Evolutionary conservation across 1,140 invertebrate species (phyloP).

Genomic region (Ceratina australensis): DNA sequence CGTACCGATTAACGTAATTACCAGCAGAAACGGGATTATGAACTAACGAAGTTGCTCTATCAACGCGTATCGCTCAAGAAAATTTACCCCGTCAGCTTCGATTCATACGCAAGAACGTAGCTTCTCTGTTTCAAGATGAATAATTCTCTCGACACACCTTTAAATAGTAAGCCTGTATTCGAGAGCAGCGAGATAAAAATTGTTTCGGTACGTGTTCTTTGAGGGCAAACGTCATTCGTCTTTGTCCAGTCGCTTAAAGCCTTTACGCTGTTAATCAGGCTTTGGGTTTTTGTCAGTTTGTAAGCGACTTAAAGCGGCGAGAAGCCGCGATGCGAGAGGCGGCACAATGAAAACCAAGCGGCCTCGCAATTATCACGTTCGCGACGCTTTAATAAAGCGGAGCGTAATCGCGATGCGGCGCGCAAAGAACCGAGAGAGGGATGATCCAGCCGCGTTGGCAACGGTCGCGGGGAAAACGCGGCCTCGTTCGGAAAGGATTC

Average conservation of each 20-base stretch:
- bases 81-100: neutral
- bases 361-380: slow-evolving; percentile 25
- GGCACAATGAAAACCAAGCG: slow-evolving; percentile 16
- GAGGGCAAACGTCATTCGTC: too few relatives aligned
- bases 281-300: slow-evolving; percentile 9
- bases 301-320: slow-evolving; percentile 1
- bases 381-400: slow-evolving; percentile 33
- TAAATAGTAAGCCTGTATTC: too few relatives aligned
- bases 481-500: slow-evolving; percentile 22
- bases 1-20: slow-evolving; percentile 8
- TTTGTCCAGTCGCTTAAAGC: too few relatives aligned
- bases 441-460: neutral
- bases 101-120: too few relatives aligned
- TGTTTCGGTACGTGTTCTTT: too few relatives aligned
- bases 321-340: slow-evolving; percentile 2
- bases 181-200: too few relatives aligned
- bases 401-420: slow-evolving; percentile 4
- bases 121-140: neutral
- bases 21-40: slow-evolving; percentile 3
- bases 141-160: too few relatives aligned
- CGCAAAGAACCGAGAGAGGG: slow-evolving; percentile 6
- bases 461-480: neutral
- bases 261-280: too few relatives aligned
- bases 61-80: neutral
- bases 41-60: slow-evolving; percentile 2